Evolutionary conservation across 1,140 invertebrate genomes (phyloP), one percentile per base, ranked within the genome.

Genomic region (Temnothorax longispinosus): DNA sequence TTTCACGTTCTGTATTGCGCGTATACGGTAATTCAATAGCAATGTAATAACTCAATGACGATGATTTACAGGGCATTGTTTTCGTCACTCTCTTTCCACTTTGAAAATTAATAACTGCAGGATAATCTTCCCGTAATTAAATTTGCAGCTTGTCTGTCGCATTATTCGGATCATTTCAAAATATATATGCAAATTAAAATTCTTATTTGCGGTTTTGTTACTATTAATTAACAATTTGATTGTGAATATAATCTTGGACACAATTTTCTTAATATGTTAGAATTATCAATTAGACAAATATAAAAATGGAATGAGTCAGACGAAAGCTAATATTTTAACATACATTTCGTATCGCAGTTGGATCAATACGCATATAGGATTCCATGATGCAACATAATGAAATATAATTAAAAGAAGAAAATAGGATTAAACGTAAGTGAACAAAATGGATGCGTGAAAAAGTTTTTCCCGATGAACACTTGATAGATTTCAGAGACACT

Each of bases 81-180:
- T 78, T 77, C 82, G 72, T 58, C n/a, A 77, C 58, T 44, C 72
- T 65, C 82, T 85, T 85, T 52, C 50, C 47, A 65, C 35, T 52
- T 65, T 32, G 60, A 11, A 78, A 65, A 85, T 54, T 44, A 78
- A 85, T 27, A 60, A 47, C 11, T 35, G n/a, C 58, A 18, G 41
- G 41, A 54, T 27, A 47, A 38, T 58, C 27, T 75, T 60, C 18
- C 47, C 4, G 27, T 62, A 76, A 84, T 76, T 84, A 84, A 76
- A 18, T 58, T 27, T 41, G 54, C 27, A 21, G n/a, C 21, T 6
- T 35, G n/a, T 5, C 10, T 78, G 27, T 78, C 65, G 27, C 18
- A 27, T 18, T 62, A 78, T 78, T 65, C 7, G 27, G 10, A 60
- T 62, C 52, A 38, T 8, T 35, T 75, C 47, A n/a, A 76, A 76